Base-by-base conservation (phyloP, 2,888 invertebrate species). In the Tuta absoluta region DNA sequence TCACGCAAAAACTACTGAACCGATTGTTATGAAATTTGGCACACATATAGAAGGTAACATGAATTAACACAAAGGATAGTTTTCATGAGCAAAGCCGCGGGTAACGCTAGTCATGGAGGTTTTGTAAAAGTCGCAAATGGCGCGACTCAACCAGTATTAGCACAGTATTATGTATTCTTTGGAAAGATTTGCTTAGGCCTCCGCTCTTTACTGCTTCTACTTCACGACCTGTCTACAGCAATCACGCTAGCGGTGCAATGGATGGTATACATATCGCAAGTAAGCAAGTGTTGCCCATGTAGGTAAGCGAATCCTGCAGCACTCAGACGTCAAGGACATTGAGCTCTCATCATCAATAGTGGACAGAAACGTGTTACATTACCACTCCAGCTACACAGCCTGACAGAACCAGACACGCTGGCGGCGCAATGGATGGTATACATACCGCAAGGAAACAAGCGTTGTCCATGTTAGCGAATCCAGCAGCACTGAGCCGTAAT, bases 221-320 rank as follows among this genome's bases (percentile, higher is more conserved):
- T 33, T 7, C 33, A 33, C 33, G 33, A 33, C 4, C 38, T 38
- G 2, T 2, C 4, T 5, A 38, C 8, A 8, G 8, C 38, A 38
- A 2, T 11, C 38, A 38, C 8, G 12, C 14, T 14, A 62, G 12
- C 14, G 5, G 3, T 5, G 28, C 28, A 28, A 28, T 28, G 28
- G 28, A 2, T 28, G 5, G 28, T 28, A 28, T 28, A 23, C 79
- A 77, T 74, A 92, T 91, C 63, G 86, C 78, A 48, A 90, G 75
- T 73, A 92, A 92, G 66, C 92, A 92, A 23, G 81, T 81, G 68
- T 89, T 89, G 71, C 92, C 86, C 82, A 92, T 87, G 62, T 86
- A n/a, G 33, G 5, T 7, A 75, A 3, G 89, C 79, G 70, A 92
- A 92, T 0, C 92, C 91, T 0, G 91, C 92, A 0, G 92, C 92